A percentile compares a stretch with the other conserved stretches of the same genome.
Conservation (phyloP, 1,140 invertebrate genomes). For the Lepidostoma basale region DNA sequence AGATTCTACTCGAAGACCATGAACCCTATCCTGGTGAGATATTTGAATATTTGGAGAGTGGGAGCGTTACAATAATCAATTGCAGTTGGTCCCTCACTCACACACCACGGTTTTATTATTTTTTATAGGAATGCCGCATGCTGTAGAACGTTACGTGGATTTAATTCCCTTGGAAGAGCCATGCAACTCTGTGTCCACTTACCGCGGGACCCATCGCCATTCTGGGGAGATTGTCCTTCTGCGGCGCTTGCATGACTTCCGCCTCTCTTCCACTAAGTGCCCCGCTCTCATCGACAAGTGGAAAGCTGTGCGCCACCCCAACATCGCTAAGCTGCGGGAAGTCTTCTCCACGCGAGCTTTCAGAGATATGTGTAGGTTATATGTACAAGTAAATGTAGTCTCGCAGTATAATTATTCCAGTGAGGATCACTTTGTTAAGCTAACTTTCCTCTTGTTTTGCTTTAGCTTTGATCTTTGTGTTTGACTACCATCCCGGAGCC, state of each 20-base stretch:
- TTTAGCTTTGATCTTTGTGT: constrained; percentile 93
- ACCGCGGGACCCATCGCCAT: constrained; percentile 89
- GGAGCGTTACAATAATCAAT: background rate
- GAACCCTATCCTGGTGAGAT: constrained; percentile 67
- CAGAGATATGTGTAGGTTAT: constrained; percentile 88
- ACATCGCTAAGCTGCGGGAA: constrained; percentile 89
- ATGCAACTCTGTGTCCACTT: constrained; percentile 59
- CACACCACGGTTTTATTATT: too few relatives aligned
- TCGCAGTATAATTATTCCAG: background rate
- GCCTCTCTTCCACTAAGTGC: constrained; percentile 83
- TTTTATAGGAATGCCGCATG: constrained; percentile 76
- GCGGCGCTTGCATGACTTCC: constrained; percentile 84
- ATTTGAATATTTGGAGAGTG: too few relatives aligned
- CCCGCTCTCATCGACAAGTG: constrained; percentile 88
- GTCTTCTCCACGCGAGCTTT: constrained; percentile 96
- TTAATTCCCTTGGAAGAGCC: constrained; percentile 79
- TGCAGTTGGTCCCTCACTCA: too few relatives aligned
- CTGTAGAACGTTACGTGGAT: constrained; percentile 90
- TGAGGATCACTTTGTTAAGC: too few relatives aligned
- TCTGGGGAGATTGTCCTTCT: constrained; percentile 86
- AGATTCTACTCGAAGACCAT: constrained; percentile 72
- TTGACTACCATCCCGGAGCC: constrained; percentile 92
- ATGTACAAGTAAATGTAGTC: background rate
- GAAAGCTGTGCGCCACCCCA: constrained; percentile 92
- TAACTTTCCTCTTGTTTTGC: background rate